These are phyloP conservation scores for Toxonevra muliebris DNA, from an alignment of 2,888 invertebrate genomes.

Conservation along the genomic window DNA sequence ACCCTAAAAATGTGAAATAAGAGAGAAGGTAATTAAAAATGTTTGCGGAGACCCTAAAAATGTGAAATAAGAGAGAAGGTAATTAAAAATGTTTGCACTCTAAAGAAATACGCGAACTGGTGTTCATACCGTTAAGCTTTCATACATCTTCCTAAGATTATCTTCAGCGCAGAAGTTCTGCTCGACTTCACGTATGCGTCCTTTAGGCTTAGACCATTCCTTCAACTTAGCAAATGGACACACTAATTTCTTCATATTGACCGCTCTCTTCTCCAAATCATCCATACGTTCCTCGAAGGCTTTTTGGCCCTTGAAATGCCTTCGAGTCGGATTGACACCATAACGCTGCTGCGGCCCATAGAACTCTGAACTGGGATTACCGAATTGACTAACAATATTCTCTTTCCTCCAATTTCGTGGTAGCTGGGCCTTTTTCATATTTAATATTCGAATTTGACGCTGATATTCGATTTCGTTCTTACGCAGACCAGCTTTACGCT, in stretches of 20 bases:
- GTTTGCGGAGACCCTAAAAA: constrained; percentile 49
- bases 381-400: constrained; percentile 67
- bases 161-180: constrained; percentile 59
- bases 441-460: constrained; percentile 68
- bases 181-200: constrained; percentile 53
- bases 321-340: constrained; percentile 73
- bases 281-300: constrained; percentile 59
- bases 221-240: constrained; percentile 58
- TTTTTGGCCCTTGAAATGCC: constrained; percentile 65
- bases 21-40: no score
- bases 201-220: constrained; percentile 58
- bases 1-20: constrained; percentile 38
- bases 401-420: constrained; percentile 63
- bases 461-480: constrained; percentile 65
- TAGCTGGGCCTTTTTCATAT: constrained; percentile 61
- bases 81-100: constrained; percentile 38
- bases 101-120: constrained; percentile 37
- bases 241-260: constrained; percentile 46
- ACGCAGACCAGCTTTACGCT: constrained; percentile 69
- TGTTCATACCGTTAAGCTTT: constrained; percentile 52
- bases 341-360: constrained; percentile 73
- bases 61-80: no score
- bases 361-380: constrained; percentile 71
- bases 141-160: constrained; percentile 58
- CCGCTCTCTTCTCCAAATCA: constrained; percentile 51